Evolutionary conservation across 2,888 invertebrate genomes (phyloP), one percentile per base, ranked within the genome.

Genomic region (Drosophila testacea): DNA sequence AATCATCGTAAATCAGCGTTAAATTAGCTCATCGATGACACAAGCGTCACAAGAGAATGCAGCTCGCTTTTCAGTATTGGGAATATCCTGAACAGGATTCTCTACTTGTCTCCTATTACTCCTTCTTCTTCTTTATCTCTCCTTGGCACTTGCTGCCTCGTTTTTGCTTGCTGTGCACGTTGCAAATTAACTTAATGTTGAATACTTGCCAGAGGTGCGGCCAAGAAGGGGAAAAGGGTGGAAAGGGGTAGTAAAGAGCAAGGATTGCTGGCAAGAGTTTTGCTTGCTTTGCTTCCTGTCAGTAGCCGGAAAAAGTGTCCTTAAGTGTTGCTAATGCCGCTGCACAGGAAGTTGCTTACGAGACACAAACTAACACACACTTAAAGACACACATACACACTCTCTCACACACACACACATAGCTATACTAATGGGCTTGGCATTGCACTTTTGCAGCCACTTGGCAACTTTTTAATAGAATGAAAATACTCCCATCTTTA

Each of bases 241-340:
- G 2, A 32, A 10, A 27, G 13, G 2, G 11, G 11, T 1, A 39
- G 11, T n/a, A 16, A n/a, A 27, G n/a, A n/a, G 69, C 55, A 42
- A 50, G 55, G 62, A 56, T 42, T 36, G 73, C 70, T 67, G 68
- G 75, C 63, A 74, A 71, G 87, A 69, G 77, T 69, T 87, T 79
- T 80, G 83, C 83, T 85, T 70, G 85, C 73, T 76, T 73, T 80
- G 74, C 83, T 82, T 85, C 85, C 80, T 76, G 77, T 52, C 78
- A 63, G 71, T 61, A 57, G 75, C 73, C 75, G 77, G 73, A 76
- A 83, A 83, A 83, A 83, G 83, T 85, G 88, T 83, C 88, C 83
- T 88, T 88, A 85, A 83, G 85, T 83, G 83, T 80, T 83, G 83
- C 85, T 83, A 88, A 83, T 88, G 88, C 82, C 65, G 72, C 75